Conservation (phyloP, 1,140 invertebrate genomes). For the Sycophila sp. region DNA sequence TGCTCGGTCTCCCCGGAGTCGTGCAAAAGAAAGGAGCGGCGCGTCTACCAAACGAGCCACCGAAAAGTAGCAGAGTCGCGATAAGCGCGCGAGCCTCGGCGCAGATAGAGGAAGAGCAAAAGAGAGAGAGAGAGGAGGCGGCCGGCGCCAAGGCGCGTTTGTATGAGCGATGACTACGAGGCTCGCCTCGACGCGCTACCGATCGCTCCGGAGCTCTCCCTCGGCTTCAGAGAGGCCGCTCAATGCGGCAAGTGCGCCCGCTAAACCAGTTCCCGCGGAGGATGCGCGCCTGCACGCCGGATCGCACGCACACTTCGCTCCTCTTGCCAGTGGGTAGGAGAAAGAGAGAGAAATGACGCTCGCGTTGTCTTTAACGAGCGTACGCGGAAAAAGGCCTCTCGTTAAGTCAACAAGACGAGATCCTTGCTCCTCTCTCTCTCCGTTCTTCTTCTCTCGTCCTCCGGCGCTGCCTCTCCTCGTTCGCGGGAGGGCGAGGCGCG, state of each 20-base stretch:
- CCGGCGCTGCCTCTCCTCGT: not conserved
- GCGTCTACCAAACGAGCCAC: too few species aligned
- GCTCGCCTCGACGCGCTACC: too few species aligned
- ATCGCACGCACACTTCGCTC: not conserved
- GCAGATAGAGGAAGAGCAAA: conserved; percentile 16
- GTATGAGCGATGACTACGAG: too few species aligned
- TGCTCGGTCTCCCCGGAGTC: too few species aligned
- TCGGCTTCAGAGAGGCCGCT: not conserved
- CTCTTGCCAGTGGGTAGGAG: not conserved
- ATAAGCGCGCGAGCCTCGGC: not conserved
- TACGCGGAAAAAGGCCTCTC: conserved; percentile 41
- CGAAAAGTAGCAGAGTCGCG: too few species aligned
- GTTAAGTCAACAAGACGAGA: conserved; percentile 40
- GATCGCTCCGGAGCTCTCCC: not conserved
- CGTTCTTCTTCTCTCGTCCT: not conserved
- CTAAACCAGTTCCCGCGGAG: conserved; percentile 31
- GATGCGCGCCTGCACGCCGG: not conserved
- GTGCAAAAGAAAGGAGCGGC: conserved; percentile 16
- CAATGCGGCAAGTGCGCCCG: not conserved
- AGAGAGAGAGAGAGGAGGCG: not conserved
- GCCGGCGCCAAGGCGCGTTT: too few species aligned
- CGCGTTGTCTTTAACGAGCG: conserved; percentile 38
- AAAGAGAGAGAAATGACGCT: conserved; percentile 23
- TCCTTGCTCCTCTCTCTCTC: conserved; percentile 28
- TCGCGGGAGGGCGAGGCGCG: not conserved